Evolutionary conservation across 2,888 invertebrate genomes (phyloP).

Genomic region (Drosophila lutescens): DNA sequence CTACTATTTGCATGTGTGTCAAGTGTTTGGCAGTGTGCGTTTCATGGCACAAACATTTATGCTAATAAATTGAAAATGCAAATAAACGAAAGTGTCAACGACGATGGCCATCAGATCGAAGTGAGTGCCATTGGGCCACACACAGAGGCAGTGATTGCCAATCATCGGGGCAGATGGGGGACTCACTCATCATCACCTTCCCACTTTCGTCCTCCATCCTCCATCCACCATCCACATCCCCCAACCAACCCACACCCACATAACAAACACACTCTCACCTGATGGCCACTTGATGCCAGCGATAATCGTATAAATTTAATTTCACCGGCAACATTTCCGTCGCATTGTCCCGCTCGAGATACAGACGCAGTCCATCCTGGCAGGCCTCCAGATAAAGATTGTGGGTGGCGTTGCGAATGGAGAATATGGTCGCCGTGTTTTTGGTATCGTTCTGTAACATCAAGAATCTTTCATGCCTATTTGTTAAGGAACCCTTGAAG

Average conservation of each 20-base stretch:
- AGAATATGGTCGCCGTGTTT: conserved; percentile 82
- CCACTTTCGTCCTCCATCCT: not conserved
- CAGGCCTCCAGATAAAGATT: conserved; percentile 83
- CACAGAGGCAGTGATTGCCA: conserved; percentile 50
- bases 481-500: not conserved
- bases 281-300: conserved; percentile 85
- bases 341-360: conserved; percentile 83
- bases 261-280: conserved; percentile 74
- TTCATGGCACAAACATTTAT: conserved; percentile 70
- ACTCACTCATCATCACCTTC: not conserved
- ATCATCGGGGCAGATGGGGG: conserved; percentile 36
- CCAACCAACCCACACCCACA: not conserved
- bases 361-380: conserved; percentile 82
- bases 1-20: conserved; percentile 67
- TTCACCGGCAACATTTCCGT: conserved; percentile 84
- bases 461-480: not conserved
- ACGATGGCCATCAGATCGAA: conserved; percentile 54
- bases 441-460: conserved; percentile 65
- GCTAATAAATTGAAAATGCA: conserved; percentile 79
- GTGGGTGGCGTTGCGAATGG: conserved; percentile 83
- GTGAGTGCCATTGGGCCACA: conserved; percentile 15
- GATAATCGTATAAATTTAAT: conserved; percentile 84
- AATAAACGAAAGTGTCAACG: conserved; percentile 73
- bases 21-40: conserved; percentile 57
- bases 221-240: not conserved